These are phyloP conservation scores for Augochlorella aurata DNA, from an alignment of 2,888 invertebrate genomes.

Conservation along the genomic window DNA sequence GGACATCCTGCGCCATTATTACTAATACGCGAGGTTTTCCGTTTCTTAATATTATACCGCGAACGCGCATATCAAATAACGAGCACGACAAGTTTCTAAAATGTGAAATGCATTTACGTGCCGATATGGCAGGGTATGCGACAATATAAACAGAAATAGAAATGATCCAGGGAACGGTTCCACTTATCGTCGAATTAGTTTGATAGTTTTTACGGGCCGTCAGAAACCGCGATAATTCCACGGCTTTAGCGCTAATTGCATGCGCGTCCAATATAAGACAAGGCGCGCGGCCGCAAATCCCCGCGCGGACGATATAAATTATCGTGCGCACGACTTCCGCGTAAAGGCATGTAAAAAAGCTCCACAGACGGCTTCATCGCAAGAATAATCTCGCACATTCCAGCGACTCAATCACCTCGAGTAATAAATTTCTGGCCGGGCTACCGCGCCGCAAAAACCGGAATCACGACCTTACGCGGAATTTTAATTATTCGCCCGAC, in stretches of 20 bases:
- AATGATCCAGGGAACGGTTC: not conserved
- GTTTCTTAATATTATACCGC: not conserved
- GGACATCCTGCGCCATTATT: too few relatives aligned
- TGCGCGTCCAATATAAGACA: not conserved
- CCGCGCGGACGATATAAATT: conserved; percentile 12
- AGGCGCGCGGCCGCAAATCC: not conserved
- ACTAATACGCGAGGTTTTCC: not conserved
- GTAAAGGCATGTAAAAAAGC: conserved; percentile 3
- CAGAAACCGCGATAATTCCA: not conserved
- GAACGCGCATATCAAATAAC: not conserved
- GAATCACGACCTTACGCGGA: conserved; percentile 1
- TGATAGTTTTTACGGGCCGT: not conserved
- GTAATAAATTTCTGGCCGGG: conserved; percentile 22
- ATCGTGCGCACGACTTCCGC: conserved; percentile 8
- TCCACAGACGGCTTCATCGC: conserved; percentile 24
- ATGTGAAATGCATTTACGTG: not conserved
- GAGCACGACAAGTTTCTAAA: not conserved
- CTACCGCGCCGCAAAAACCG: conserved; percentile 18
- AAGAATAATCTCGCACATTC: conserved; percentile 21
- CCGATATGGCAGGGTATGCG: too few relatives aligned
- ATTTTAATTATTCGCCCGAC: not conserved
- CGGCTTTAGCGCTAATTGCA: conserved; percentile 11
- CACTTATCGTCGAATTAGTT: not conserved
- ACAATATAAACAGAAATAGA: not conserved
- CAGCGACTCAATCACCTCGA: not conserved